A percentile compares a stretch with the other conserved stretches of the same genome.
Evolutionary conservation across 2,797 vertebrate genomes (phyloP).

Genomic region (Hippoglossus hippoglossus): DNA sequence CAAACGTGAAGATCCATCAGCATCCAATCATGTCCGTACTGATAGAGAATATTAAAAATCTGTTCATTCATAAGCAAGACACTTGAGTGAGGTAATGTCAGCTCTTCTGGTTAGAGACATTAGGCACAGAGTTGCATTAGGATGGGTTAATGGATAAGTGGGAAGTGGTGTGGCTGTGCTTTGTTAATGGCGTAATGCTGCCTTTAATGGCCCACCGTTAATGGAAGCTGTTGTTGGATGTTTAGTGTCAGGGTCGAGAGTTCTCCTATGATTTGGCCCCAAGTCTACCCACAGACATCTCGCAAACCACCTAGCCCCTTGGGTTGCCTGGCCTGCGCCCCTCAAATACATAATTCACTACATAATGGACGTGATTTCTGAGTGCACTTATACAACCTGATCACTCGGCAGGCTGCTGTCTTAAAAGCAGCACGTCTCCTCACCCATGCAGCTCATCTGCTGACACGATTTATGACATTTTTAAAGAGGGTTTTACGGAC

Average conservation of each 20-base stretch:
- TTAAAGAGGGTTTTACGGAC: constrained; percentile 65
- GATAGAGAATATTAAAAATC: constrained; percentile 7
- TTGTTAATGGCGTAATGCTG: constrained; percentile 82
- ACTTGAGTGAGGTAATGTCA: constrained; percentile 51
- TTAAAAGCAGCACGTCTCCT: constrained; percentile 69
- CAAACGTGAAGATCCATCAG: constrained; percentile 37
- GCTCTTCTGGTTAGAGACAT: constrained; percentile 53
- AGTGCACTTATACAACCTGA: constrained; percentile 83
- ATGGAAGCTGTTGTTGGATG: constrained; percentile 64
- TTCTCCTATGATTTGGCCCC: constrained; percentile 54
- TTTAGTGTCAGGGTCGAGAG: constrained; percentile 58
- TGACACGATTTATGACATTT: constrained; percentile 79
- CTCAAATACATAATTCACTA: constrained; percentile 87
- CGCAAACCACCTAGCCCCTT: constrained; percentile 44
- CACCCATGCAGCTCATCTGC: constrained; percentile 51
- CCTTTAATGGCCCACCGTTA: constrained; percentile 80
- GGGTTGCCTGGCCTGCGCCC: constrained; percentile 55
- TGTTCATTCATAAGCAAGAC: constrained; percentile 45
- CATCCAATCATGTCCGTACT: constrained; percentile 5
- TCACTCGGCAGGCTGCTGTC: constrained; percentile 70
- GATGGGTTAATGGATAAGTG: constrained; percentile 75
- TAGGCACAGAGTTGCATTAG: constrained; percentile 65
- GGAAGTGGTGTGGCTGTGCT: constrained; percentile 61
- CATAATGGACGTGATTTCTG: constrained; percentile 84
- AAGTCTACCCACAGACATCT: constrained; percentile 60